phyloP scores from a whole-genome alignment of 2,888 invertebrate genomes.

The Leptopterna dolabrata region DNA sequence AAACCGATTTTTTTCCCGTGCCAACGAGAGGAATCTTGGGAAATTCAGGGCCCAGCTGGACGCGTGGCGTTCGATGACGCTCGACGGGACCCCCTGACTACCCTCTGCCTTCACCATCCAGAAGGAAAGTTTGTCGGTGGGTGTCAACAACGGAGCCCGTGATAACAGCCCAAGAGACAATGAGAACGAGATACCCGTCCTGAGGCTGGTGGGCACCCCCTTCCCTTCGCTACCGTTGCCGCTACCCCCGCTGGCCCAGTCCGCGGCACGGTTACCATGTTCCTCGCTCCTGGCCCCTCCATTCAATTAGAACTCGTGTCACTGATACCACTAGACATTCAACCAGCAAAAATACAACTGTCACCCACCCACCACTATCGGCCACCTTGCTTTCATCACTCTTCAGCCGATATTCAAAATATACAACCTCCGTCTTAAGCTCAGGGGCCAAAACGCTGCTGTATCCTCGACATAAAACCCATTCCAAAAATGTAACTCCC shows the following conservation, averaged over 20 bases:
- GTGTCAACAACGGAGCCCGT: constrained; percentile 47
- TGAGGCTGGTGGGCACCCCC: neutral
- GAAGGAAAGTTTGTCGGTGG: constrained; percentile 54
- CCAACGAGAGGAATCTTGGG: neutral
- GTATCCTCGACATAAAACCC: neutral
- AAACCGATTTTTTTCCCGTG: neutral
- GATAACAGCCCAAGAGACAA: constrained; percentile 50
- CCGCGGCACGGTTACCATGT: neutral
- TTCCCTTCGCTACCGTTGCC: neutral
- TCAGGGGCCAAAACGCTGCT: neutral
- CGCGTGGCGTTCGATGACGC: neutral
- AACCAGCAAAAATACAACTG: constrained; percentile 53
- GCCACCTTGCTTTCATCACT: constrained; percentile 50
- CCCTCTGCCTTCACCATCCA: neutral
- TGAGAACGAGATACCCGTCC: constrained; percentile 46
- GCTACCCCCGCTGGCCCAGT: neutral
- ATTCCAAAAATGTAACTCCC: too few species aligned
- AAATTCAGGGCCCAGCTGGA: neutral
- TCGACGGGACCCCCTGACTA: constrained; percentile 8
- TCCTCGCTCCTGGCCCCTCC: constrained; percentile 29
- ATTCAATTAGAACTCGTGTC: constrained; percentile 54
- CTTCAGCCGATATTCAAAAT: constrained; percentile 53
- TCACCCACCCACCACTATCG: constrained; percentile 53
- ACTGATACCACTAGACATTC: constrained; percentile 52
- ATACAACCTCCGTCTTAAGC: constrained; percentile 28